Evolutionary conservation across 2,888 invertebrate species (phyloP).

Genomic region (Neoscelio sp.): DNA sequence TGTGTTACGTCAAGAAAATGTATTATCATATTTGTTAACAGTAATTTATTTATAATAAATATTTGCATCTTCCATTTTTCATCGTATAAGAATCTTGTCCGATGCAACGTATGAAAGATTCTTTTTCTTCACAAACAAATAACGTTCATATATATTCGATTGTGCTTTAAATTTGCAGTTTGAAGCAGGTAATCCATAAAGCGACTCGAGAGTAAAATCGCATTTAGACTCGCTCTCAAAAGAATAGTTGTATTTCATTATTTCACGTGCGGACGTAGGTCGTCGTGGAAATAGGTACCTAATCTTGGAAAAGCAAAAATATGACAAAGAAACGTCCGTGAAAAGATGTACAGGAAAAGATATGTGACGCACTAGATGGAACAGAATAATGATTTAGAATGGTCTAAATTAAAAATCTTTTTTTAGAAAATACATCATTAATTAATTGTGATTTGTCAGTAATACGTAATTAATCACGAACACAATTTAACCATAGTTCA

Average conservation of each 20-base stretch:
- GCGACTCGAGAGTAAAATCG: constrained; percentile 2
- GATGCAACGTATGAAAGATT: too few relatives aligned
- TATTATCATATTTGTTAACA: too few relatives aligned
- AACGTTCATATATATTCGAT: constrained; percentile 1
- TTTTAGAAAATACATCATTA: too few relatives aligned
- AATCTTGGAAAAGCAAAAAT: constrained; percentile 16
- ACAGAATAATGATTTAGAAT: too few relatives aligned
- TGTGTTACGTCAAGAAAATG: too few relatives aligned
- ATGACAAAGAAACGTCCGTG: constrained; percentile 17
- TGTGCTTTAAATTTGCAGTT: not conserved
- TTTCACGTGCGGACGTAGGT: constrained; percentile 12
- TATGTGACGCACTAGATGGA: not conserved
- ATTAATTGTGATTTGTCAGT: too few relatives aligned
- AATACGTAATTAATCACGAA: too few relatives aligned
- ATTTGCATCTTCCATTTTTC: too few relatives aligned
- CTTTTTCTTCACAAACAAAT: not conserved
- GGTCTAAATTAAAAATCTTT: too few relatives aligned
- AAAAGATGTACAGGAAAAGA: not conserved
- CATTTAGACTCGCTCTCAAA: constrained; percentile 3
- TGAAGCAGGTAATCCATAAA: constrained; percentile 16
- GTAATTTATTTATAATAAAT: too few relatives aligned
- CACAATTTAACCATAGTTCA: too few relatives aligned
- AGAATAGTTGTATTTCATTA: constrained; percentile 1
- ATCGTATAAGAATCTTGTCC: too few relatives aligned
- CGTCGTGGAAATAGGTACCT: constrained; percentile 12